Evolutionary conservation across 2,888 invertebrate genomes (phyloP).

Genomic region (Glyphotaelius pellucidus): DNA sequence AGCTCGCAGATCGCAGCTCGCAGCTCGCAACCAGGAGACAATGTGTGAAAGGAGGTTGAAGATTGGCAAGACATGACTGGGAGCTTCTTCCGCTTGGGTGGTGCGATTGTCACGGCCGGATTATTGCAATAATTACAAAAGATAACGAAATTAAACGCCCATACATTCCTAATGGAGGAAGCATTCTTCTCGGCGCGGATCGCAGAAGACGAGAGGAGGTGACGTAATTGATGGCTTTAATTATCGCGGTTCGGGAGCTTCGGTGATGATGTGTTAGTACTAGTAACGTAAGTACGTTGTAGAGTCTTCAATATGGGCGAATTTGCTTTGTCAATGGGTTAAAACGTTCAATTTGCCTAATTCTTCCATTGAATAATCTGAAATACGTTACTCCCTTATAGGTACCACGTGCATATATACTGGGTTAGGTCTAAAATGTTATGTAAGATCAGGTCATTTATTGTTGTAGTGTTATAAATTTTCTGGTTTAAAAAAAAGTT

Average conservation of each 20-base stretch:
- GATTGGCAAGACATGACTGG: conserved; percentile 64
- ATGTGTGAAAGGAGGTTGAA: conserved; percentile 62
- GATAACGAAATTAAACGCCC: conserved; percentile 64
- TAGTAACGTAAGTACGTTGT: neutral
- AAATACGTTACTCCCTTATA: neutral
- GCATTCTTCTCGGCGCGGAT: conserved; percentile 44
- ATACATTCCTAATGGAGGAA: neutral
- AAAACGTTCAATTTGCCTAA: neutral
- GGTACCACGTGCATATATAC: neutral
- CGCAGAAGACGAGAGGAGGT: conserved; percentile 43
- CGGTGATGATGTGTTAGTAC: neutral
- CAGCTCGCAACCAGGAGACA: conserved; percentile 54
- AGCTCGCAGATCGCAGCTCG: neutral
- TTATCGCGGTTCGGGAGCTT: conserved; percentile 26
- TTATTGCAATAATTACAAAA: conserved; percentile 64
- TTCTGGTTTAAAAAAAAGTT: too few relatives aligned
- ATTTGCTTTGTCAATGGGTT: neutral
- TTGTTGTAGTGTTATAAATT: neutral
- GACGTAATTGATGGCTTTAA: conserved; percentile 41
- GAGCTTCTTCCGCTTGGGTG: conserved; percentile 63
- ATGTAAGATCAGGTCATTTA: neutral
- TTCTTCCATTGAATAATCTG: neutral
- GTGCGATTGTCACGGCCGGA: conserved; percentile 63
- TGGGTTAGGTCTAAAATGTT: neutral
- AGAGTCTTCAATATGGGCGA: neutral